Base-by-base conservation (phyloP, 2,888 invertebrate genomes). In the Dioctria linearis region DNA sequence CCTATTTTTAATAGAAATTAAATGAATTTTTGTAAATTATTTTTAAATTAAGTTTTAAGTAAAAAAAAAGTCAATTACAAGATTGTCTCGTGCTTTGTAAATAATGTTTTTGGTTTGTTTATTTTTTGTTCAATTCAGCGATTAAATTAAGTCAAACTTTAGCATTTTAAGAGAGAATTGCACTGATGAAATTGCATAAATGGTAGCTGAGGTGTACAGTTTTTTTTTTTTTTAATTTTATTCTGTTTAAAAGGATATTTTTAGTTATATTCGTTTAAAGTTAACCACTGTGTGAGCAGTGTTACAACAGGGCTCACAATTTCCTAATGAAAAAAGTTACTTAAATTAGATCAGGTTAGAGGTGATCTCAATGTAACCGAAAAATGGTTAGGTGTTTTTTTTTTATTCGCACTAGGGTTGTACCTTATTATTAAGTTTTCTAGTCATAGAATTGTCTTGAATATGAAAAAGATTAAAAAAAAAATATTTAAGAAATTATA, bases 371-470 rank as follows among this genome's bases (percentile, higher is more conserved):
- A 59, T 59, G 57, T 75, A 43, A 25, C 40, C 61, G 49, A 75
- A 75, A 40, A 37, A 13, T 42, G 40, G 40, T 59, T 40, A 40
- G 39, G 25, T 25, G 25, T 25, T 39, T 37, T 65, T 37, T 65
- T 9, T 75, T 75, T 75, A 39, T 54, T 37, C 54, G 25, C 43
- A 59, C 9, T 75, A 57, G 57, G 59, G 57, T 43, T 75, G 42
- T 75, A 75, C 43, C 59, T 59, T 75, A 57, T 42, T 37, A 25
- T 42, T 75, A 75, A 75, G 75, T 57, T 75, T 75, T 75, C 75
- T 75, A 75, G 75, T 75, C 75, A 75, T 75, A 75, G 75, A 75
- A 43, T 40, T 75, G 40, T 4, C 59, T 75, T 75, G 51, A 40
- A 9, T 75, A 75, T 54, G 43, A 54, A 9, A 51, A 39, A 13